Evolutionary conservation across 1,140 invertebrate genomes (phyloP).

Genomic region (Meloidogyne floridensis): DNA sequence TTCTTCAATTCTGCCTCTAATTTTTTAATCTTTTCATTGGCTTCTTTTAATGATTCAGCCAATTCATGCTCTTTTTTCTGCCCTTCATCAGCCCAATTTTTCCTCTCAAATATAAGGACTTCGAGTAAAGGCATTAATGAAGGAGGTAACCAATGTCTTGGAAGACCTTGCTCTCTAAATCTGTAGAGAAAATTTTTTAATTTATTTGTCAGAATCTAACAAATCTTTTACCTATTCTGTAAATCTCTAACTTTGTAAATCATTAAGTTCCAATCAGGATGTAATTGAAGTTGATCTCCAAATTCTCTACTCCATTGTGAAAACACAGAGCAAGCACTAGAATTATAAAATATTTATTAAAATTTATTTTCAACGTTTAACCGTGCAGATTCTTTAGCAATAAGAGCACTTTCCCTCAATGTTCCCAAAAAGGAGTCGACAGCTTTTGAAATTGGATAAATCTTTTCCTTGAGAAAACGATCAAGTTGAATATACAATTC

Average conservation of each 20-base stretch:
- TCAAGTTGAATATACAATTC: slow-evolving; percentile 38
- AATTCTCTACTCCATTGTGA: slow-evolving; percentile 33
- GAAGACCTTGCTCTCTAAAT: slow-evolving; percentile 38
- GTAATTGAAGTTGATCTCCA: slow-evolving; percentile 45
- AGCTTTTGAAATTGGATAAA: slow-evolving; percentile 50
- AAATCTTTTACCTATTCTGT: slow-evolving; percentile 29
- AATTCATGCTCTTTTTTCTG: slow-evolving; percentile 21
- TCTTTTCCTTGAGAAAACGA: slow-evolving; percentile 43
- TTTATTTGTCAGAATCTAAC: not conserved
- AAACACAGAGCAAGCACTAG: slow-evolving; percentile 13
- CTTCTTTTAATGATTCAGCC: slow-evolving; percentile 13
- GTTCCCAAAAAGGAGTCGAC: slow-evolving; percentile 44
- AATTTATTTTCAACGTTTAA: slow-evolving; percentile 6
- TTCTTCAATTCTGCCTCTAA: slow-evolving; percentile 18
- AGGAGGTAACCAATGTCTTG: slow-evolving; percentile 48
- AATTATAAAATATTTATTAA: not conserved
- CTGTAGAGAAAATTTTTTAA: slow-evolving; percentile 1
- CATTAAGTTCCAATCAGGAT: slow-evolving; percentile 50
- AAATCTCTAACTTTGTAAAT: slow-evolving; percentile 50
- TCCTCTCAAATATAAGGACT: slow-evolving; percentile 43
- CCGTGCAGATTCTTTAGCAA: slow-evolving; percentile 42
- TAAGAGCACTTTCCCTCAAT: slow-evolving; percentile 36
- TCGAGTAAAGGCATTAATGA: slow-evolving; percentile 42
- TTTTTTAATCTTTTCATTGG: slow-evolving; percentile 20
- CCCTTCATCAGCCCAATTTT: slow-evolving; percentile 36